A percentile compares a stretch with the other conserved stretches of the same genome.
Conservation (phyloP, 2,888 invertebrate species). For the Ormyrus nitidulus region DNA sequence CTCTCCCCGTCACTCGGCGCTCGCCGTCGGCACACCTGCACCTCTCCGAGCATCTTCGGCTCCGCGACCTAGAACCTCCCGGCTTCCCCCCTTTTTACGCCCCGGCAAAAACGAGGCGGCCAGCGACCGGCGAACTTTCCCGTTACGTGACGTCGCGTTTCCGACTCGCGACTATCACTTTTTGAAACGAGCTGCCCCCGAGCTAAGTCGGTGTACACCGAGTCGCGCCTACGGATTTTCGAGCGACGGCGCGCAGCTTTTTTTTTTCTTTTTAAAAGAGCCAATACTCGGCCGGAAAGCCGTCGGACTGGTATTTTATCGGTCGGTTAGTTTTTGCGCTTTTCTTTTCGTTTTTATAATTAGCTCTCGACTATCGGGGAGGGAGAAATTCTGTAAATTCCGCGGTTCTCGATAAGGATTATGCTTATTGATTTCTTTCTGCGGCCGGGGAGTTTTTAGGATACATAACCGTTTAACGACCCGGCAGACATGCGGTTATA, state of each 20-base stretch:
- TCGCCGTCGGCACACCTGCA: too few species aligned
- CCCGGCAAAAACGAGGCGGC: not conserved
- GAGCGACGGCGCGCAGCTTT: constrained; percentile 10
- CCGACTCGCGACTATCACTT: constrained; percentile 38
- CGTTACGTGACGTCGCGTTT: constrained; percentile 40
- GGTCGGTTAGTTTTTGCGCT: not conserved
- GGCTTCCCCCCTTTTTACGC: not conserved
- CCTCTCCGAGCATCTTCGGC: not conserved
- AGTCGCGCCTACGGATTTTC: constrained; percentile 30
- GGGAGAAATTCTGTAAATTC: constrained; percentile 34
- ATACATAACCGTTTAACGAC: not conserved
- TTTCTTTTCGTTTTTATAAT: constrained; percentile 4
- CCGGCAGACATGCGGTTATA: not conserved
- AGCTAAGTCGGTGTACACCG: not conserved
- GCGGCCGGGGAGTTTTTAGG: not conserved
- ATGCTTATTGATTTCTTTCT: constrained; percentile 12
- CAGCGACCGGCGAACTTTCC: constrained; percentile 30
- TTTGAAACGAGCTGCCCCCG: constrained; percentile 24
- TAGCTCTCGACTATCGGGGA: not conserved
- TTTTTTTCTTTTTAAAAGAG: not conserved
- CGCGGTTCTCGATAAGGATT: constrained; percentile 26
- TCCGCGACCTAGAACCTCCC: not conserved
- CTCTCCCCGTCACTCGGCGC: constrained; percentile 21
- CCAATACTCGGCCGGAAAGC: constrained; percentile 1
- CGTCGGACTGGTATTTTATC: constrained; percentile 42